Percentiles rank a stretch among this genome's conserved stretches.
Evolutionary conservation across 2,797 vertebrate species (phyloP).

Genomic region (Galago senegalensis): DNA sequence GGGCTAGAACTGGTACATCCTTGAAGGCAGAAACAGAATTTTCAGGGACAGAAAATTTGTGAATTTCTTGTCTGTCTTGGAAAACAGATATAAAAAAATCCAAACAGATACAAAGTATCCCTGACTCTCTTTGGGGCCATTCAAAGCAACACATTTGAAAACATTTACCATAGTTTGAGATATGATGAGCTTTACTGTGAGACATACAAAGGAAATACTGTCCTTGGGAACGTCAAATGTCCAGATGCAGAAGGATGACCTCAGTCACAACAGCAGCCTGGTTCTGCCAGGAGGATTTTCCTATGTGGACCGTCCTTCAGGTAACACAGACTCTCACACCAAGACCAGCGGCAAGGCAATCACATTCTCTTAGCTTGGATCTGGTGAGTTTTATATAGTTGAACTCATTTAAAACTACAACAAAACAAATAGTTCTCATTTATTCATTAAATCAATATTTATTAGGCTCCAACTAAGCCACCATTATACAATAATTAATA

Average conservation of each 20-base stretch:
- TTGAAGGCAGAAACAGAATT: not conserved
- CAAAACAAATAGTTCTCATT: not conserved
- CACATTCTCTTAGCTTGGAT: not conserved
- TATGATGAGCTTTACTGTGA: conserved; percentile 27
- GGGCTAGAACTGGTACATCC: not conserved
- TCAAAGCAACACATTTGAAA: not conserved
- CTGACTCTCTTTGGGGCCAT: not conserved
- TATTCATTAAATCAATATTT: not conserved
- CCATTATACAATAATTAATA: not conserved
- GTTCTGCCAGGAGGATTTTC: not conserved
- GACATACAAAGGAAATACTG: conserved; percentile 48
- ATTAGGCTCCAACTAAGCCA: not conserved
- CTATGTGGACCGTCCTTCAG: not conserved
- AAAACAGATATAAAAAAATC: conserved; percentile 31
- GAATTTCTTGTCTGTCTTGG: not conserved
- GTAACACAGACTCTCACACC: not conserved
- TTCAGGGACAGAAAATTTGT: not conserved
- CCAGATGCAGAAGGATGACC: not conserved
- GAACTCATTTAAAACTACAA: not conserved
- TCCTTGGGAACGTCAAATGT: not conserved
- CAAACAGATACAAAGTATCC: not conserved
- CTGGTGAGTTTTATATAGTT: not conserved
- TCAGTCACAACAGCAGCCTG: not conserved
- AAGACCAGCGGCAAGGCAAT: not conserved
- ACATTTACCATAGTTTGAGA: conserved; percentile 20